A percentile compares a stretch with the other conserved stretches of the same genome.
These are phyloP conservation scores for Drepana falcataria DNA, from an alignment of 2,888 invertebrate species.

Conservation along the genomic window DNA sequence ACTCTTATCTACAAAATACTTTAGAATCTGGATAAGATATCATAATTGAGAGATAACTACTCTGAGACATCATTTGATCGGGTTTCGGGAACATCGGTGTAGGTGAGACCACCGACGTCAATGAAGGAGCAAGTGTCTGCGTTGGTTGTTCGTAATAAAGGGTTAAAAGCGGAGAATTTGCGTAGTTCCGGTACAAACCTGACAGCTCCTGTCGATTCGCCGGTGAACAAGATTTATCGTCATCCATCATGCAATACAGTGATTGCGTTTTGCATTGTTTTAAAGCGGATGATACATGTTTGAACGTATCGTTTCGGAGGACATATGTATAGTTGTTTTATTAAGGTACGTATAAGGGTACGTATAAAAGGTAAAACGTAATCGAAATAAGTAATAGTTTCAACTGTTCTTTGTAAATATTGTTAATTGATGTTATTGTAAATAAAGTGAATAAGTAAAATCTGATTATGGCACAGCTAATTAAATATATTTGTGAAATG, in stretches of 20 bases:
- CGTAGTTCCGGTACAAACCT: constrained; percentile 53
- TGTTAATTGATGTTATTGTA: no score
- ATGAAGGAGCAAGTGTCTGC: constrained; percentile 30
- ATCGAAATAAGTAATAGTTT: no score
- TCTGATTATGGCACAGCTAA: no score
- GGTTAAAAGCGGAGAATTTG: constrained; percentile 42
- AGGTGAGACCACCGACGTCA: constrained; percentile 43
- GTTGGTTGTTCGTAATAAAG: constrained; percentile 40
- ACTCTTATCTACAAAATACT: not conserved
- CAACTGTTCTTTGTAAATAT: no score
- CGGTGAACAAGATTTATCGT: constrained; percentile 29
- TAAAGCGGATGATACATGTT: not conserved
- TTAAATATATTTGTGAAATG: no score
- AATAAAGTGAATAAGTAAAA: no score
- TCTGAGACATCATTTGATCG: not conserved
- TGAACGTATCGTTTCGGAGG: not conserved
- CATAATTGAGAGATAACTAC: not conserved
- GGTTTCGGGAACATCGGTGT: constrained; percentile 11
- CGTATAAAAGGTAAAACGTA: no score
- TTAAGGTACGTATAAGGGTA: no score
- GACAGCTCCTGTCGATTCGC: constrained; percentile 14
- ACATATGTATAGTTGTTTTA: no score
- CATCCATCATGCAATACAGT: constrained; percentile 25
- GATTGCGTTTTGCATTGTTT: not conserved
- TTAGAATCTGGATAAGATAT: not conserved